Percentiles rank a stretch among this genome's conserved stretches.
Conservation (phyloP, 2,888 invertebrate genomes). For the Pecten maximus region DNA sequence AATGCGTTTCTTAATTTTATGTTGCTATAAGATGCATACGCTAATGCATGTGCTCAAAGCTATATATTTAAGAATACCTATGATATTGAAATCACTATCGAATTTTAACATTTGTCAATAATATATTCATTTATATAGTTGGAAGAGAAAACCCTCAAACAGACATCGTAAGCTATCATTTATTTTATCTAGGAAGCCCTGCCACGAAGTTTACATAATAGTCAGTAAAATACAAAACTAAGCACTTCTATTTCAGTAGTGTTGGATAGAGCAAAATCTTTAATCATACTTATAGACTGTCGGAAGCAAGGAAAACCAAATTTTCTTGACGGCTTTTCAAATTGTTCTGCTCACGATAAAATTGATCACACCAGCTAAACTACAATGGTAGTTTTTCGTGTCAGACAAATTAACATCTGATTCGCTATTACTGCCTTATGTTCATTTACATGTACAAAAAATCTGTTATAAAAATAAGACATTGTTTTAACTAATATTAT, state of each 20-base stretch:
- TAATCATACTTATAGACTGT: neutral
- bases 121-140: too few species aligned
- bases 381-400: neutral
- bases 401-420: neutral
- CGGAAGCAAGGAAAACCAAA: neutral
- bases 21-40: too few species aligned
- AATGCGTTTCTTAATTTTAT: too few species aligned
- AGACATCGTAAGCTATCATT: too few species aligned
- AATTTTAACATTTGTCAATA: too few species aligned
- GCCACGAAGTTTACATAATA: too few species aligned
- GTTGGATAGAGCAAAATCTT: neutral
- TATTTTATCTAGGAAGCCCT: too few species aligned
- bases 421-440: neutral
- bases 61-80: too few species aligned
- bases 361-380: neutral
- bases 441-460: neutral
- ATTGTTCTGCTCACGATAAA: neutral
- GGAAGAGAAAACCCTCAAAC: too few species aligned
- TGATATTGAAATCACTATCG: too few species aligned
- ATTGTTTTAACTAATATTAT: too few species aligned
- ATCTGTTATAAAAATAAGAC: neutral
- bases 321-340: neutral
- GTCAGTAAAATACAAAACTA: neutral
- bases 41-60: too few species aligned
- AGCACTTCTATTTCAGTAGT: neutral